phyloP scores from a whole-genome alignment of 2,113 vertebrate genomes.

The Ciconia maguari region DNA sequence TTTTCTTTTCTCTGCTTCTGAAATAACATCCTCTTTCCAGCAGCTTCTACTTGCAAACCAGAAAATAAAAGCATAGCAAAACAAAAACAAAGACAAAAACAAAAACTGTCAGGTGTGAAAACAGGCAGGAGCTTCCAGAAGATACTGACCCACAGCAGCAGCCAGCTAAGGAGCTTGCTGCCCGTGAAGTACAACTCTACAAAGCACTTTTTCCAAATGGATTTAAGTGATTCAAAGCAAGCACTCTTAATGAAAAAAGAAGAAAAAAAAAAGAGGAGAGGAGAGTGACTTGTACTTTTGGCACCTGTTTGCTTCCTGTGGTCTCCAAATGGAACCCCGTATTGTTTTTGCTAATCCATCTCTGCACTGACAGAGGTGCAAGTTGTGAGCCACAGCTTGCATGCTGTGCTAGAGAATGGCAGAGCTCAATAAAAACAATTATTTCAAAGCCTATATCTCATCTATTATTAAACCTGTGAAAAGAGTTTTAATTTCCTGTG shows the following conservation, averaged over 20 bases:
- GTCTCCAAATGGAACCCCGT: slow-evolving; percentile 27
- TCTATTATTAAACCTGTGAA: slow-evolving; percentile 80
- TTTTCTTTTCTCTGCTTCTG: neutral
- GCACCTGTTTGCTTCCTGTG: slow-evolving; percentile 47
- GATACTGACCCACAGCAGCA: neutral
- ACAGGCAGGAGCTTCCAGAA: neutral
- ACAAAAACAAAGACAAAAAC: neutral
- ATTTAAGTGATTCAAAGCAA: neutral
- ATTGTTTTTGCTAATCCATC: slow-evolving; percentile 59
- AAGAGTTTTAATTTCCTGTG: slow-evolving; percentile 82
- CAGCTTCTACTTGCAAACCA: neutral
- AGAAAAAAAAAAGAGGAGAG: neutral
- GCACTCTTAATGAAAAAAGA: neutral
- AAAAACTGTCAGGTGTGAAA: neutral
- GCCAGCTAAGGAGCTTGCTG: neutral
- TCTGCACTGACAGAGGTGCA: slow-evolving; percentile 52
- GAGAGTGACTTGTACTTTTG: slow-evolving; percentile 28
- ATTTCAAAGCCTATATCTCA: slow-evolving; percentile 74
- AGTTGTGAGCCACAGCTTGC: slow-evolving; percentile 63
- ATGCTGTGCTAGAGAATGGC: slow-evolving; percentile 48
- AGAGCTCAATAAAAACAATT: slow-evolving; percentile 79
- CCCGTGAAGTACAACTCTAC: neutral
- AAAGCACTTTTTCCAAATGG: neutral
- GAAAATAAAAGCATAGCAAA: neutral
- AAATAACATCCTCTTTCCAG: neutral